phyloP scores from a whole-genome alignment of 2,797 vertebrate species.

The Characodon lateralis region DNA sequence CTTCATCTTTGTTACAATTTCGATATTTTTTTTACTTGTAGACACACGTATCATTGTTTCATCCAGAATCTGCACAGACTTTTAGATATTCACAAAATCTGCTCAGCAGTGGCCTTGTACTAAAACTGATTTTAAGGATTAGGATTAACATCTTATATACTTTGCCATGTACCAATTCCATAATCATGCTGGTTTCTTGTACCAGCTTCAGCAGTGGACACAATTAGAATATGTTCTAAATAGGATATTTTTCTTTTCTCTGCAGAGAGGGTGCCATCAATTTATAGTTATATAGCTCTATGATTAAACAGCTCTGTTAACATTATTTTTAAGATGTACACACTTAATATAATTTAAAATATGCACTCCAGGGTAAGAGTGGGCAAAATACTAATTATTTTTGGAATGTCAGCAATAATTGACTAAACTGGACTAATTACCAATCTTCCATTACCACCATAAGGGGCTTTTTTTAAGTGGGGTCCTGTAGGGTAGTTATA shows the following conservation, averaged over 20 bases:
- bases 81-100: conserved; percentile 29
- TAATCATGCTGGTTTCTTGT: conserved; percentile 44
- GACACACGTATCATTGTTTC: conserved; percentile 17
- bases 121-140: conserved; percentile 33
- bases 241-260: conserved; percentile 10
- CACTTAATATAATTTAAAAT: neutral
- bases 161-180: conserved; percentile 60
- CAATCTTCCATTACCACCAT: neutral
- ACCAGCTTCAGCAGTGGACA: conserved; percentile 34
- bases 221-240: neutral
- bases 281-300: conserved; percentile 1
- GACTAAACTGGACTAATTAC: neutral
- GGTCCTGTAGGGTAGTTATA: neutral
- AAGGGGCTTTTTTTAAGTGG: neutral
- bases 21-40: conserved; percentile 7
- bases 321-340: neutral
- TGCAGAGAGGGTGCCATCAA: conserved; percentile 18
- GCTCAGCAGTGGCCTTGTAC: conserved; percentile 43
- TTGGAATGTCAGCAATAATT: neutral
- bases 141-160: conserved; percentile 42
- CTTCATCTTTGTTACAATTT: conserved; percentile 32
- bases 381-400: conserved; percentile 2
- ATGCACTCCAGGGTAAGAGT: conserved; percentile 4
- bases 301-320: conserved; percentile 17
- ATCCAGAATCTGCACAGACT: conserved; percentile 43